These are phyloP conservation scores for Ochropleura plecta DNA, from an alignment of 2,888 invertebrate genomes.

Conservation along the genomic window DNA sequence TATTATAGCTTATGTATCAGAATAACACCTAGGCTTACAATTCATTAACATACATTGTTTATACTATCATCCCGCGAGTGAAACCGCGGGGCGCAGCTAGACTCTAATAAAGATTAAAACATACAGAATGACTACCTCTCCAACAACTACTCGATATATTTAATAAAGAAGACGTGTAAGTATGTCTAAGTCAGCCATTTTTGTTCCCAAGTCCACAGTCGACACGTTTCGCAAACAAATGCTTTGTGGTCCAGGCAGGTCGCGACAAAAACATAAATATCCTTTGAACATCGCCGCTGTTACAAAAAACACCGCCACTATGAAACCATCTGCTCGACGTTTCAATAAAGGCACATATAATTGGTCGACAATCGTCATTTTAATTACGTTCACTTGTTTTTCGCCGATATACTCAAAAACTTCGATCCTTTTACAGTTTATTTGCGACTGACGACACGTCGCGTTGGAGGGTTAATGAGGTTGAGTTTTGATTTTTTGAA, in stretches of 20 bases:
- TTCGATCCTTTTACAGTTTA: conserved; percentile 45
- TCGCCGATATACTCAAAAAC: conserved; percentile 66
- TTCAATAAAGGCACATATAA: conserved; percentile 85
- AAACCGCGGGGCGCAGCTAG: too few relatives aligned
- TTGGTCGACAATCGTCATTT: conserved; percentile 82
- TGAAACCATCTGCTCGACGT: conserved; percentile 77
- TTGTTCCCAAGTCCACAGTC: conserved; percentile 48
- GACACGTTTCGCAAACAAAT: conserved; percentile 57
- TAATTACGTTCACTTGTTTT: conserved; percentile 80
- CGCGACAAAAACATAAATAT: conserved; percentile 75
- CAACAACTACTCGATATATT: too few relatives aligned
- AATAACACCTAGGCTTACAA: too few relatives aligned
- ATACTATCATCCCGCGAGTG: too few relatives aligned
- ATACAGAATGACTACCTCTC: too few relatives aligned
- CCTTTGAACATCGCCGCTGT: conserved; percentile 75
- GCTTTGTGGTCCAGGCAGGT: conserved; percentile 60
- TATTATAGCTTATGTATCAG: too few relatives aligned
- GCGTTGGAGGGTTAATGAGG: conserved; percentile 42
- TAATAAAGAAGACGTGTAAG: neutral
- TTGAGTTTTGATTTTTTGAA: conserved; percentile 26
- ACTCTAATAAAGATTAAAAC: neutral
- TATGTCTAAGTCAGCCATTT: conserved; percentile 38
- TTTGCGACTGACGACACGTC: conserved; percentile 48
- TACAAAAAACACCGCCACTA: conserved; percentile 70
- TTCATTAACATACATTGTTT: too few relatives aligned